Percentiles rank a stretch among this genome's conserved stretches.
Conservation (phyloP, 1,140 invertebrate species). For the Megalonaias nervosa region DNA sequence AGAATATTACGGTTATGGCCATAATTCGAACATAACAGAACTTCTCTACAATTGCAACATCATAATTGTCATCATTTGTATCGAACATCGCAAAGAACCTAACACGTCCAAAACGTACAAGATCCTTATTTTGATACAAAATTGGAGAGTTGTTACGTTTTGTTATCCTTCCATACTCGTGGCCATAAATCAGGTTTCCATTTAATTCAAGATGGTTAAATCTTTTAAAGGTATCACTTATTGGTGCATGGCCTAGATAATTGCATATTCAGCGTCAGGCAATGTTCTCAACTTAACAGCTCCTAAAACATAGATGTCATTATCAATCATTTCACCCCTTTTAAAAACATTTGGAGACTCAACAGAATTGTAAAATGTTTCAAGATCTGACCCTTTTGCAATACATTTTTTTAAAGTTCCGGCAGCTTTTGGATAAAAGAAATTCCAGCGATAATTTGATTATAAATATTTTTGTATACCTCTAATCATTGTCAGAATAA, state of each 20-base stretch:
- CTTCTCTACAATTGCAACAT: slow-evolving; percentile 9
- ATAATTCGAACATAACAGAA: slow-evolving; percentile 10
- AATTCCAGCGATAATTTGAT: slow-evolving; percentile 17
- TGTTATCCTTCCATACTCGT: slow-evolving; percentile 22
- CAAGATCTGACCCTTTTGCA: neutral
- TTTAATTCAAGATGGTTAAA: slow-evolving; percentile 16
- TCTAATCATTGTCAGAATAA: slow-evolving; percentile 13
- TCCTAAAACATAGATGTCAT: slow-evolving; percentile 1
- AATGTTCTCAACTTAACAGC: neutral
- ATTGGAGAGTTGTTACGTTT: slow-evolving; percentile 30
- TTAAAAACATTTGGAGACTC: slow-evolving; percentile 8
- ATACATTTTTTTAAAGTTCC: slow-evolving; percentile 19
- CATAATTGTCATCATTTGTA: neutral
- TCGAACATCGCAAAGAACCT: too few species aligned
- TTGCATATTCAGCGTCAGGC: neutral
- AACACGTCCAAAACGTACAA: neutral
- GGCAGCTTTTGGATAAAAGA: slow-evolving; percentile 19
- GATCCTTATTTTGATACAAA: neutral
- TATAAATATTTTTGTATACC: slow-evolving; percentile 25
- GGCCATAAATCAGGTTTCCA: slow-evolving; percentile 17
- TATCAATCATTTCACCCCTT: neutral
- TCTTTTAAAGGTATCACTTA: slow-evolving; percentile 1
- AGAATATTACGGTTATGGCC: slow-evolving; percentile 4
- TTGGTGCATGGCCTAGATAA: slow-evolving; percentile 7
- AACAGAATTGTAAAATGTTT: slow-evolving; percentile 3